Evolutionary conservation across 2,797 vertebrate species (phyloP).

Genomic region (Tadarida brasiliensis): DNA sequence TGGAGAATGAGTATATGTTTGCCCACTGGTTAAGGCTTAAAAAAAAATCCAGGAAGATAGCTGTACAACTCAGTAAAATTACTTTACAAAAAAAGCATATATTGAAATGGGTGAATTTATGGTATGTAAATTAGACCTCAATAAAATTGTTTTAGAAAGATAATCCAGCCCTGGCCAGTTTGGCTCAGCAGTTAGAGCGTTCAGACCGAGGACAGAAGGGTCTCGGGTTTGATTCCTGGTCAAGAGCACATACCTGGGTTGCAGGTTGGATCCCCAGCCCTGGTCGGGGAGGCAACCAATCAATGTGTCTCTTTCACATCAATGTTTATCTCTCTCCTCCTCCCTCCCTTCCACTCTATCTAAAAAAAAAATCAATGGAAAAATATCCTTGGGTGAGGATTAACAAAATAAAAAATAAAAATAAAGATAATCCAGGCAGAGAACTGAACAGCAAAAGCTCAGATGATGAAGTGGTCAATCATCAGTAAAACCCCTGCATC

Average conservation of each 20-base stretch:
- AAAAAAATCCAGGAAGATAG: background rate
- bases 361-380: too few relatives aligned
- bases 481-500: background rate
- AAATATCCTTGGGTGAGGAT: too few relatives aligned
- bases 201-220: too few relatives aligned
- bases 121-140: background rate
- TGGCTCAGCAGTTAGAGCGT: too few relatives aligned
- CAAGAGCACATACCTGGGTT: too few relatives aligned
- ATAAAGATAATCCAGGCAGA: background rate
- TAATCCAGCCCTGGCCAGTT: background rate
- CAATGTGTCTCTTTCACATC: too few relatives aligned
- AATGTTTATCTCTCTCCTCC: too few relatives aligned
- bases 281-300: too few relatives aligned
- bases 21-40: background rate
- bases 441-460: background rate
- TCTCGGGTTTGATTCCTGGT: too few relatives aligned
- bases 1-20: background rate
- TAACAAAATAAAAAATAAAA: too few relatives aligned
- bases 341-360: too few relatives aligned
- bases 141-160: background rate
- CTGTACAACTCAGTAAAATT: background rate
- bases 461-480: background rate
- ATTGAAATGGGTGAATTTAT: background rate
- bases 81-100: background rate
- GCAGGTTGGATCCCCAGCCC: too few relatives aligned